phyloP scores from a whole-genome alignment of 2,797 vertebrate genomes.

The Cottoperca gobio region DNA sequence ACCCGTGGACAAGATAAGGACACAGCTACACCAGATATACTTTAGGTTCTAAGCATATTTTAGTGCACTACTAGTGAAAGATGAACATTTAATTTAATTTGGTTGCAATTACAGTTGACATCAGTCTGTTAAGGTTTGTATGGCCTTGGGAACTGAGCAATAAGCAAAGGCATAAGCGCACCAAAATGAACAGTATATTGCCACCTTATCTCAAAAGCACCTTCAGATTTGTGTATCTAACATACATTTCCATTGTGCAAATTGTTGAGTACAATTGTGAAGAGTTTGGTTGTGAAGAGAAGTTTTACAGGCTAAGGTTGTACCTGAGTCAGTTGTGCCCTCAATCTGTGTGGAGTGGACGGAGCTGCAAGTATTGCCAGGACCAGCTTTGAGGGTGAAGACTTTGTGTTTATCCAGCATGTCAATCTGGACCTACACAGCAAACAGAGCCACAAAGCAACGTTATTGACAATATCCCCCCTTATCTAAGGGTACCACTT shows the following conservation, averaged over 20 bases:
- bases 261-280: neutral
- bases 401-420: slow-evolving; percentile 82
- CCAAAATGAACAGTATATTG: neutral
- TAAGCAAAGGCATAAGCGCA: neutral
- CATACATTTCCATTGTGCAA: neutral
- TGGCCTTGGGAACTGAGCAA: too few relatives aligned
- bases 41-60: too few relatives aligned
- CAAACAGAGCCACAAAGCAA: slow-evolving; percentile 8
- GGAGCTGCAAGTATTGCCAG: slow-evolving; percentile 72
- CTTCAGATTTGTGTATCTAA: neutral
- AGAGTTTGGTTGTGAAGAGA: too few relatives aligned
- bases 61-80: too few relatives aligned
- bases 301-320: slow-evolving; percentile 1
- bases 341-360: slow-evolving; percentile 58
- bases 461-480: neutral
- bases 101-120: too few relatives aligned
- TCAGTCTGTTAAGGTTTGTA: too few relatives aligned
- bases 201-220: neutral
- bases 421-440: slow-evolving; percentile 86
- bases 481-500: neutral
- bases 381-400: slow-evolving; percentile 84
- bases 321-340: slow-evolving; percentile 71
- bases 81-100: too few relatives aligned
- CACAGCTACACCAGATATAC: too few relatives aligned
- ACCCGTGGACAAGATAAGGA: too few relatives aligned